These are phyloP conservation scores for Merodon equestris DNA, from an alignment of 2,888 invertebrate species.

Conservation along the genomic window DNA sequence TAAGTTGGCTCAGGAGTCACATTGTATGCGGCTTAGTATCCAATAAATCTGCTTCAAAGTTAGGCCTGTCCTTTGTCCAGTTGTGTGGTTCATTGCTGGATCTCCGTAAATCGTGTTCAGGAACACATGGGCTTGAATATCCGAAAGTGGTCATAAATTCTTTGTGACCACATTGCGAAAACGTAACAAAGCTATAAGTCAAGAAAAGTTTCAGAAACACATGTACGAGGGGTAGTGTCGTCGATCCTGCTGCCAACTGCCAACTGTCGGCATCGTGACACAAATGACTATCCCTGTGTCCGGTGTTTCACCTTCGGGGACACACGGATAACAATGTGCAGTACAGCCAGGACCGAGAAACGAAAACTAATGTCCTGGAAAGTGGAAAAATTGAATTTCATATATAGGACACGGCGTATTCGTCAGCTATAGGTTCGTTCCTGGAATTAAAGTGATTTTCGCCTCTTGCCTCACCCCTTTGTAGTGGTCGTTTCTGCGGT, in stretches of 20 bases:
- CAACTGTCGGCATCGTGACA: conserved; percentile 20
- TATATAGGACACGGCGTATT: conserved; percentile 20
- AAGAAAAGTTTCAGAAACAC: conserved; percentile 19
- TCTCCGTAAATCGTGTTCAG: neutral
- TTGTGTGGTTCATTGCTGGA: neutral
- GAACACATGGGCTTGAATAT: conserved; percentile 5
- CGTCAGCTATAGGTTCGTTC: conserved; percentile 31
- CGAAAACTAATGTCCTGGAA: conserved; percentile 36
- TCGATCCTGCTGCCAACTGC: neutral
- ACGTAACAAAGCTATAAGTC: conserved; percentile 50
- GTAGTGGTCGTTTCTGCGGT: conserved; percentile 31
- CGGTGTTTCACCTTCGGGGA: neutral
- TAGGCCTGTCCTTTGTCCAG: neutral
- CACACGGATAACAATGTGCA: too few species aligned
- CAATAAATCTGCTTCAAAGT: conserved; percentile 10
- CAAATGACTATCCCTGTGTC: conserved; percentile 28
- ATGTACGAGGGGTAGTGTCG: neutral
- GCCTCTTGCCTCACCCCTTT: conserved; percentile 22
- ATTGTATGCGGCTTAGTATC: conserved; percentile 6
- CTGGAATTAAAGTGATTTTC: conserved; percentile 44
- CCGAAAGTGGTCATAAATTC: conserved; percentile 35
- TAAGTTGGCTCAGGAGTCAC: neutral
- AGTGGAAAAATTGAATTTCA: conserved; percentile 42
- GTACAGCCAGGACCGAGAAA: neutral
- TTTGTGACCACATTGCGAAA: conserved; percentile 42